Evolutionary conservation across 2,113 vertebrate genomes (phyloP).

Genomic region (Sardina pilchardus): DNA sequence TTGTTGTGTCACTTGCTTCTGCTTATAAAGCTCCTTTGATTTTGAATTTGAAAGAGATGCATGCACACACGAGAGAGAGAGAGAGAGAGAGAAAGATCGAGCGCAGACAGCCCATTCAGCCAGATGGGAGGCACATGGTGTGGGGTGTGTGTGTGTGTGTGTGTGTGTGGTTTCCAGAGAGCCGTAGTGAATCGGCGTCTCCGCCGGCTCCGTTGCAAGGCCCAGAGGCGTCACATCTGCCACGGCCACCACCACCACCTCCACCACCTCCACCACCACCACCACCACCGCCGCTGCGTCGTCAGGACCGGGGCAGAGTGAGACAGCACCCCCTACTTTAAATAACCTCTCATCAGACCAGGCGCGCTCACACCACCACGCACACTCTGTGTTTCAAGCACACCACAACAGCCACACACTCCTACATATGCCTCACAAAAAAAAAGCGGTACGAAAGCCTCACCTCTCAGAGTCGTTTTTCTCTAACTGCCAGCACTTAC

Average conservation of each 20-base stretch:
- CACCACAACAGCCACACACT: no score
- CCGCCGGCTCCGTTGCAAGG: background rate
- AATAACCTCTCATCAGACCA: background rate
- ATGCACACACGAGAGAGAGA: background rate
- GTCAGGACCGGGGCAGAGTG: background rate
- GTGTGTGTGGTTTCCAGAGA: background rate
- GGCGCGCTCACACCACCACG: no score
- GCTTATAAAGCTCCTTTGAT: background rate
- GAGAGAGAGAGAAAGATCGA: background rate
- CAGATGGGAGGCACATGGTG: constrained; percentile 18
- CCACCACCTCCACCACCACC: background rate
- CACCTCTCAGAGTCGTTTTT: no score
- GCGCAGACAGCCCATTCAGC: background rate
- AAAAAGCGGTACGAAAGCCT: no score
- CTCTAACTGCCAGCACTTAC: background rate
- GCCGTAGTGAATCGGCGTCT: background rate
- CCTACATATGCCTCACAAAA: no score
- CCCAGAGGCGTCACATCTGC: background rate
- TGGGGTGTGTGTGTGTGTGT: constrained; percentile 2
- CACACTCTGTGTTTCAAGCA: background rate
- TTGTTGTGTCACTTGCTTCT: background rate
- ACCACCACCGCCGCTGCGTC: background rate
- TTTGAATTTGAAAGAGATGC: background rate
- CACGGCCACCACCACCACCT: background rate
- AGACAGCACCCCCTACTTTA: background rate